Evolutionary conservation across 53 echinoderm and acorn worm species (phyloP), one percentile per base, ranked within the genome.

Genomic region (Arbacia lixula): DNA sequence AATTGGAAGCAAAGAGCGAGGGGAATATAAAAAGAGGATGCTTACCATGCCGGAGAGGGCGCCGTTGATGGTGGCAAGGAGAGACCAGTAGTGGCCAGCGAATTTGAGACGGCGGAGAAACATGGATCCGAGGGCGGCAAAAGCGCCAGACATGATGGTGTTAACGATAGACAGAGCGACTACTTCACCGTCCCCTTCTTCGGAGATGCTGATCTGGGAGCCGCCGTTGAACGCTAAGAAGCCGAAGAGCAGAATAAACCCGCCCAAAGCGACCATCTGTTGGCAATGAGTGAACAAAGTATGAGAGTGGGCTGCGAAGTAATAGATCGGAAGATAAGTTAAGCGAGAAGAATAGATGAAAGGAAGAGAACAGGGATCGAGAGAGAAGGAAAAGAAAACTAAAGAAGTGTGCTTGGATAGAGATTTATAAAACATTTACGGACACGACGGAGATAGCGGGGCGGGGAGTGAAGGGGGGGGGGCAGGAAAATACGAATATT

Each of bases 191-290:
- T 95, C 95, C 8, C 93, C 93, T 14, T 87, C 82, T 50, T 64
- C 41, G 1, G 95, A 95, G 66, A 95, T 95, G 31, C 88, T 78
- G 4, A 86, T 93, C 69, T 95, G 93, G 14, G 93, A 95, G 21
- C 95, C 95, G 20, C 93, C 93, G 51, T 95, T 95, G 89, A 91
- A 95, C n/a, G 93, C 96, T 38, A 91, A 87, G 96, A 93, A 95
- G 20, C 96, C 93, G 38, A 95, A 91, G 67, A 95, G 88, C 67
- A 95, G 93, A 32, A 91, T 89, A 38, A 93, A 95, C 1, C 93
- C 96, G 0, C 96, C 96, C 24, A 95, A 64, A n/a, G 96, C 96
- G 5, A 88, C 93, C 37, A 93, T 84, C 96, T 95, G 60, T 2
- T 30, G 50, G 3, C 3, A 19, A 77, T 19, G 29, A 5, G 37